These are phyloP conservation scores for Chiridota heheva DNA, from an alignment of 35 echinoderm and acorn worm genomes.

Conservation along the genomic window DNA sequence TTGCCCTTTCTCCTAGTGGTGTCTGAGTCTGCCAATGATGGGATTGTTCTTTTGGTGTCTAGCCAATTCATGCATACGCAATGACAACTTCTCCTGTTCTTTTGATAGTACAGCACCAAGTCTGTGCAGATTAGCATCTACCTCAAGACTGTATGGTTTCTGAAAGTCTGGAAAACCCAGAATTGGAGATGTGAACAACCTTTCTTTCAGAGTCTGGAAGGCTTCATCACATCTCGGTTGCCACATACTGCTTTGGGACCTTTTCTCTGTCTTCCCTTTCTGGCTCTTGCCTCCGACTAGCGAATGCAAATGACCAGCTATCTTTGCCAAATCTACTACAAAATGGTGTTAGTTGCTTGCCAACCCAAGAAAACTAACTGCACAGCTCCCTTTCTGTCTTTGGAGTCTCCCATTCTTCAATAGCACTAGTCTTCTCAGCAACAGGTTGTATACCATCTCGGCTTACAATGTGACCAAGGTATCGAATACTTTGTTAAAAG, in stretches of 20 bases:
- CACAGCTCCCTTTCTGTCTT: too few species aligned
- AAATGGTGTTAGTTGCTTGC: not conserved
- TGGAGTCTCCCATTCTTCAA: constrained; percentile 6
- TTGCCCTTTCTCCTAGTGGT: not conserved
- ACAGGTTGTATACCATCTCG: not conserved
- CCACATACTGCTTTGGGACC: not conserved
- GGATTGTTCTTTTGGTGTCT: not conserved
- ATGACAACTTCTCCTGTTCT: constrained; percentile 47
- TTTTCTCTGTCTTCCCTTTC: not conserved
- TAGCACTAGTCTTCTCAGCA: not conserved
- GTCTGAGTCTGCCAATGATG: not conserved
- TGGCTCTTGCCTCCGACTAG: constrained; percentile 6
- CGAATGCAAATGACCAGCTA: not conserved
- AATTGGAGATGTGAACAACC: too few species aligned
- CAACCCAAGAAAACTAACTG: too few species aligned
- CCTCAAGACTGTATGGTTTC: constrained; percentile 52
- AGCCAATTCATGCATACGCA: constrained; percentile 43
- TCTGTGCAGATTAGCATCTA: constrained; percentile 43
- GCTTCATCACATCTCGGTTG: not conserved
- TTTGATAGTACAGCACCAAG: constrained; percentile 74
- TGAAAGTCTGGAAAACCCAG: too few species aligned
- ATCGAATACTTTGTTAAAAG: not conserved
- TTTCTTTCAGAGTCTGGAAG: too few species aligned
- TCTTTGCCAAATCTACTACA: not conserved
- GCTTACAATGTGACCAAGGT: not conserved